These are phyloP conservation scores for Drosophila navojoa DNA, from an alignment of 1,140 invertebrate species.

Conservation along the genomic window DNA sequence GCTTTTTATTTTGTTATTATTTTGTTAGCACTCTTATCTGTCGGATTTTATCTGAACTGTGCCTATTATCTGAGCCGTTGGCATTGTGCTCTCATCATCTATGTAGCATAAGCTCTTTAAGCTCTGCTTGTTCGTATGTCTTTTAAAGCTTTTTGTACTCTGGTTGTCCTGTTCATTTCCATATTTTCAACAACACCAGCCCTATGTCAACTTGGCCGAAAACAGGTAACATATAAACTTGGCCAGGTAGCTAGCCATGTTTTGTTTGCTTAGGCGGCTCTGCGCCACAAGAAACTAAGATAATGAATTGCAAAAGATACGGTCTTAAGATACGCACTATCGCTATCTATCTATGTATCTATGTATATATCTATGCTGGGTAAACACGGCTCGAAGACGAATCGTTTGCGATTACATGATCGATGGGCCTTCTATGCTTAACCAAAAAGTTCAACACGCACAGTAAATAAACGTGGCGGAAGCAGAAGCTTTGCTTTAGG, in stretches of 20 bases:
- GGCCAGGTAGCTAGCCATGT: slow-evolving; percentile 46
- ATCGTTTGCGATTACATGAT: slow-evolving; percentile 25
- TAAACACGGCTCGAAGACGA: neutral
- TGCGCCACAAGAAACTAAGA: slow-evolving; percentile 48
- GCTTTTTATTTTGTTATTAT: slow-evolving; percentile 79
- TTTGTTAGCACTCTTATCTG: slow-evolving; percentile 76
- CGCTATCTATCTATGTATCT: neutral
- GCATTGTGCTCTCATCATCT: slow-evolving; percentile 54
- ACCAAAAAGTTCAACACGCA: neutral
- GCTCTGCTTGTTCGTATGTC: slow-evolving; percentile 36
- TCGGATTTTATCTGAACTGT: slow-evolving; percentile 46
- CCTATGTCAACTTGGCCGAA: slow-evolving; percentile 9
- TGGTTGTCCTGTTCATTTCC: neutral
- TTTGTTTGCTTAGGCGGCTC: slow-evolving; percentile 7
- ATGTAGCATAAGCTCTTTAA: slow-evolving; percentile 56
- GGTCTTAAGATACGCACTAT: slow-evolving; percentile 20
- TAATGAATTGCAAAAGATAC: slow-evolving; percentile 72
- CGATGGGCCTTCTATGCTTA: slow-evolving; percentile 13
- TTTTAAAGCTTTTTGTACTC: slow-evolving; percentile 63
- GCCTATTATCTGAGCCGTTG: slow-evolving; percentile 37
- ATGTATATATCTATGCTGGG: slow-evolving; percentile 11
- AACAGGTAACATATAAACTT: slow-evolving; percentile 40
- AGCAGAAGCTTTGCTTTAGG: neutral
- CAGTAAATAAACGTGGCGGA: neutral
- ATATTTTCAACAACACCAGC: slow-evolving; percentile 22